phyloP scores from a whole-genome alignment of 2,888 invertebrate species.

The Pandemis corylana region DNA sequence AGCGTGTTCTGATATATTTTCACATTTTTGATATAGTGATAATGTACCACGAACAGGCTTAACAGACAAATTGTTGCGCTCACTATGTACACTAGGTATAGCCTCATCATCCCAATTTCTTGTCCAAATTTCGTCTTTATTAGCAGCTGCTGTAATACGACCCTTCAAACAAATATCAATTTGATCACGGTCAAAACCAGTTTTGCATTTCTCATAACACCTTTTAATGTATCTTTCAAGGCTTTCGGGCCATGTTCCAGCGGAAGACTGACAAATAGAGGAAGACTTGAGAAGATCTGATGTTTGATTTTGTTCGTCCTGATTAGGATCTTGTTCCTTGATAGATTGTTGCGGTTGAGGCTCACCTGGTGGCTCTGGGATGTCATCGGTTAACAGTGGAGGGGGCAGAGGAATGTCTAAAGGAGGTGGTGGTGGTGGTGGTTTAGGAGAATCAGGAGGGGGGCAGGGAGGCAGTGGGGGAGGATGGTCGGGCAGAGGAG shows the following conservation, averaged over 20 bases:
- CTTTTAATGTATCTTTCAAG: constrained; percentile 95
- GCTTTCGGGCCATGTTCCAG: constrained; percentile 91
- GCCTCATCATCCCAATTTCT: constrained; percentile 98
- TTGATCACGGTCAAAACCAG: constrained; percentile 95
- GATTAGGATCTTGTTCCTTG: constrained; percentile 54
- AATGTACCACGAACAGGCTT: constrained; percentile 86
- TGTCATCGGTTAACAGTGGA: constrained; percentile 75
- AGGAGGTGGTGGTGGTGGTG: constrained; percentile 63
- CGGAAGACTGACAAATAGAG: constrained; percentile 65
- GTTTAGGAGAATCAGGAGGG: constrained; percentile 74
- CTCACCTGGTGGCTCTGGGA: constrained; percentile 70
- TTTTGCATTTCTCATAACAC: constrained; percentile 96
- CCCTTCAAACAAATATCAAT: constrained; percentile 97
- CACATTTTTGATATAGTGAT: constrained; percentile 85
- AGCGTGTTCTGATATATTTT: constrained; percentile 59
- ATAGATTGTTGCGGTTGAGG: constrained; percentile 48
- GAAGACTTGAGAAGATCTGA: constrained; percentile 68
- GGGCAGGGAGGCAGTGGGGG: constrained; percentile 82
- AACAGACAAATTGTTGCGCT: constrained; percentile 88
- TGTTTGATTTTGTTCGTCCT: constrained; percentile 62
- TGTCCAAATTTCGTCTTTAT: constrained; percentile 93
- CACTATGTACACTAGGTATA: constrained; percentile 94
- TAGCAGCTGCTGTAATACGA: constrained; percentile 95
- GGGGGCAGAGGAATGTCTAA: constrained; percentile 76
- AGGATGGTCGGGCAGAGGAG: constrained; percentile 85